These are phyloP conservation scores for Ceratitis capitata DNA, from an alignment of 1,140 invertebrate genomes.

Conservation along the genomic window DNA sequence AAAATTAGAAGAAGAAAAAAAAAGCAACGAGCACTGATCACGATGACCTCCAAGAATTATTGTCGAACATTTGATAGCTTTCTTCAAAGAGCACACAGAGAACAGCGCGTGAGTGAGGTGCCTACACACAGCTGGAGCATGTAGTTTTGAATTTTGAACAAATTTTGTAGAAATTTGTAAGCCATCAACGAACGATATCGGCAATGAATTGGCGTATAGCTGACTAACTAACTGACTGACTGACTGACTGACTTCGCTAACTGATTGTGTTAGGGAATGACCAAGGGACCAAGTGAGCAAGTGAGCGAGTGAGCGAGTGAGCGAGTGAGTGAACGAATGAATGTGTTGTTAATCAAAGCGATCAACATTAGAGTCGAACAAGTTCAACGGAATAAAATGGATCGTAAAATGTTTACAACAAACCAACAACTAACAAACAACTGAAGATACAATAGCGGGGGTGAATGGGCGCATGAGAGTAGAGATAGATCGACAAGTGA, in stretches of 20 bases:
- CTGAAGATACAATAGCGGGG: not conserved
- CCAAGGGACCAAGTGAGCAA: no score
- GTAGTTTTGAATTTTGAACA: not conserved
- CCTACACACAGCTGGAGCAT: no score
- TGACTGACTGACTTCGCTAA: no score
- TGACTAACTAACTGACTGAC: no score
- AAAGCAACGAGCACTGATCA: no score
- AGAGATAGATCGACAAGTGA: not conserved
- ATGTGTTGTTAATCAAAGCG: slow-evolving; percentile 34
- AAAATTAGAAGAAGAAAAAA: no score
- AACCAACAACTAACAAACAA: not conserved
- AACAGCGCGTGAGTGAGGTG: no score
- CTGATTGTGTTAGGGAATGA: no score
- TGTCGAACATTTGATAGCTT: not conserved
- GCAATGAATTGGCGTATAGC: slow-evolving; percentile 18
- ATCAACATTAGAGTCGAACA: slow-evolving; percentile 19
- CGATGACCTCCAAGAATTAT: not conserved
- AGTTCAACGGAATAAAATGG: slow-evolving; percentile 28
- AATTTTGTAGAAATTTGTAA: not conserved
- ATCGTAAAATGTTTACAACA: slow-evolving; percentile 36
- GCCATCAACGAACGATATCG: not conserved
- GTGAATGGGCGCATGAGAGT: not conserved
- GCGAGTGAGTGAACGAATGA: not conserved
- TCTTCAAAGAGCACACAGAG: no score
- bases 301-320: no score